Percentiles rank a stretch among this genome's conserved stretches.
These are phyloP conservation scores for Meles meles DNA, from an alignment of 2,113 vertebrate species.

Conservation along the genomic window DNA sequence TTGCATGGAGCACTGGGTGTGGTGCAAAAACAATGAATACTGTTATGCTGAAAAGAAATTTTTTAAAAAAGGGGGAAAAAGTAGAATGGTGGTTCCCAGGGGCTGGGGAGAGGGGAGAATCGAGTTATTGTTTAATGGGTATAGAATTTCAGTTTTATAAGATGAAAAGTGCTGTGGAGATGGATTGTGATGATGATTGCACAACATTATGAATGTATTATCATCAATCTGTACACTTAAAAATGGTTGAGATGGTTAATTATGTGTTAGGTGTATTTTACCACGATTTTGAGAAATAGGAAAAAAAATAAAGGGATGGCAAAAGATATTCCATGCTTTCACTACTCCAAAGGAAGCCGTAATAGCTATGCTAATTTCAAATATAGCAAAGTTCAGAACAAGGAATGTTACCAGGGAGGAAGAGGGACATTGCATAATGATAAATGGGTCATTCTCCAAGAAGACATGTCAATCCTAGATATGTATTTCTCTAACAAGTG, in stretches of 20 bases:
- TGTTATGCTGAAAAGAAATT: too few species aligned
- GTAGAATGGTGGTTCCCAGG: not conserved
- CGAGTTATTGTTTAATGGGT: not conserved
- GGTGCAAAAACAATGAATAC: too few species aligned
- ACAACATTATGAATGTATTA: not conserved
- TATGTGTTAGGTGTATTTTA: not conserved
- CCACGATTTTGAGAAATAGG: not conserved
- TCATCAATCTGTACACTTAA: not conserved
- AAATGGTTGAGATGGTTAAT: not conserved
- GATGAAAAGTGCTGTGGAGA: not conserved
- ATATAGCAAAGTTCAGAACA: not conserved
- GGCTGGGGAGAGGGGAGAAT: not conserved
- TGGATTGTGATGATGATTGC: not conserved
- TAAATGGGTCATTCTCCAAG: not conserved
- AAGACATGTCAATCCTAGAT: not conserved
- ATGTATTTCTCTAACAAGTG: not conserved
- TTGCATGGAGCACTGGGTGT: too few species aligned
- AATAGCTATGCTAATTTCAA: not conserved
- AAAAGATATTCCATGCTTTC: not conserved
- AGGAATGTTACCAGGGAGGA: not conserved
- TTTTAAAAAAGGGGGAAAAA: too few species aligned
- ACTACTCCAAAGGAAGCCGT: not conserved
- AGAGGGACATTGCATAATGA: not conserved
- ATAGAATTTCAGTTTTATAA: not conserved
- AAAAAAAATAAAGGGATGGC: not conserved